These are phyloP conservation scores for Drosophila prostipennis DNA, from an alignment of 2,888 invertebrate species.

Conservation along the genomic window DNA sequence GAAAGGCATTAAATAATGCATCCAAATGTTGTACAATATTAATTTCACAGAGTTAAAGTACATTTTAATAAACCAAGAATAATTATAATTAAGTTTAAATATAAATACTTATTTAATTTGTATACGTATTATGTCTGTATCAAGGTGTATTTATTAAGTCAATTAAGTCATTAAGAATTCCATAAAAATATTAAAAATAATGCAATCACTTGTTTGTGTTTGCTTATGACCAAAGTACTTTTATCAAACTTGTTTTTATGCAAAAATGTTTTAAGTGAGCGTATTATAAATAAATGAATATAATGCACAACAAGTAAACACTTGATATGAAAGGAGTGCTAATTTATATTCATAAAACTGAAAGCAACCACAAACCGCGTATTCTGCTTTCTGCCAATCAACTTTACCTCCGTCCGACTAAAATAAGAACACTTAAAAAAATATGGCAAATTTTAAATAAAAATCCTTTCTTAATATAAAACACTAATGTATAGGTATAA, in stretches of 20 bases:
- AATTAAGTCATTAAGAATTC: too few relatives aligned
- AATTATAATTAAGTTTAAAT: too few relatives aligned
- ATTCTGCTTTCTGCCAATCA: slow-evolving; percentile 1
- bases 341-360: slow-evolving; percentile 16
- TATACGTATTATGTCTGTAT: too few relatives aligned
- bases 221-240: too few relatives aligned
- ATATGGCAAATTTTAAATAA: background rate
- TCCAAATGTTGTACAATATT: background rate
- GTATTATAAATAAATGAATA: background rate
- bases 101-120: too few relatives aligned
- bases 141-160: too few relatives aligned
- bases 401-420: background rate
- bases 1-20: background rate
- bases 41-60: background rate
- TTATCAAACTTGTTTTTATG: background rate
- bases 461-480: too few relatives aligned
- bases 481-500: too few relatives aligned
- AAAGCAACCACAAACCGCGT: slow-evolving; percentile 1
- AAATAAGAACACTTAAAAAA: background rate
- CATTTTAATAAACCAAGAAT: too few relatives aligned
- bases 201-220: too few relatives aligned
- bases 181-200: too few relatives aligned
- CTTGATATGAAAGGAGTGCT: slow-evolving; percentile 1
- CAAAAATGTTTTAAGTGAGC: background rate
- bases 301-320: background rate